Evolutionary conservation across 2,797 vertebrate species (phyloP), one percentile per base, ranked within the genome.

Genomic region (Catharus ustulatus): DNA sequence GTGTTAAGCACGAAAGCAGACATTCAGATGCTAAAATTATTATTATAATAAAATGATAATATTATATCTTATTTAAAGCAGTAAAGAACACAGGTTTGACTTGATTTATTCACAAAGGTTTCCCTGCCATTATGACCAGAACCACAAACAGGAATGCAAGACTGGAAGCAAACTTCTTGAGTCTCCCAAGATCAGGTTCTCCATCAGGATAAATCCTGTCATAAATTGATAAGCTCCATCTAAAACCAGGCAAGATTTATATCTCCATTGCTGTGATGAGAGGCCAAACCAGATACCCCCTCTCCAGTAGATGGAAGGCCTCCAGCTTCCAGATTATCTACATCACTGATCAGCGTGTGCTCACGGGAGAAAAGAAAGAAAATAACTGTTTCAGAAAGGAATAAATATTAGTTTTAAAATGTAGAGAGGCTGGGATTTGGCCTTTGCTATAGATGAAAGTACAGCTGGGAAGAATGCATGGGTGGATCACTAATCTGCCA

Each of bases 181-280:
- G 18, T 48, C 32, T 66, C 49, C 34, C 40, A 88, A 68, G 54
- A 94, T 81, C 58, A 69, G 43, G 32, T 36, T 51, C 67, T 58
- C 32, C 43, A 43, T 22, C 43, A 75, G 55, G 26, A 91, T 36
- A 90, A 81, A 88, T 72, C 40, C 29, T 55, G 18, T 29, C 72
- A 78, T 29, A 88, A 85, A 81, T 11, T 78, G 54, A 84, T 86
- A 75, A 91, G 57, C 5, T 72, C 34, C 18, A 78, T 38, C 79
- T 92, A 91, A 94, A 96, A 88, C 48, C 22, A 90, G n/a, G 29
- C 63, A 75, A 86, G 57, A 90, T 81, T 88, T 75, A 54, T 61
- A 22, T 26, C 62, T 85, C 36, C 0, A 0, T 3, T 67, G 69
- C 76, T 83, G 57, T 46, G 68, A 78, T 40, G 57, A 84, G 80